Conservation (phyloP, 2,888 invertebrate species). For the Xestia c-nigrum region DNA sequence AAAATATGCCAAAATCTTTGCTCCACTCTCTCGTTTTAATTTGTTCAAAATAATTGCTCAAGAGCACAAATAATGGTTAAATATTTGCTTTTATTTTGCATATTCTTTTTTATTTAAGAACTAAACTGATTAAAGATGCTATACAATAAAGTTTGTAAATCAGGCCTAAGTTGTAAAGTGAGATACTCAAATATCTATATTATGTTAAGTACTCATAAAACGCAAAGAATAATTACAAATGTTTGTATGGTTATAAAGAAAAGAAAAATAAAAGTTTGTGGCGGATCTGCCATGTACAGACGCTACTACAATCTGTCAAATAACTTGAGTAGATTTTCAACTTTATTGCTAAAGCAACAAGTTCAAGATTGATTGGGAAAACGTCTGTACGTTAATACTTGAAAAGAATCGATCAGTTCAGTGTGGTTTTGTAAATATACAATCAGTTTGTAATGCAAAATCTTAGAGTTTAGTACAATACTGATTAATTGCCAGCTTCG, state of each 20-base stretch:
- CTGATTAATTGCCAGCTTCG: neutral
- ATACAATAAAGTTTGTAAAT: neutral
- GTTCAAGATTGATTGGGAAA: too few relatives aligned
- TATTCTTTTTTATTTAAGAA: neutral
- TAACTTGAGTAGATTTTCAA: too few relatives aligned
- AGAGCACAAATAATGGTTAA: conserved; percentile 16
- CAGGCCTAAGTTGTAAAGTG: conserved; percentile 35
- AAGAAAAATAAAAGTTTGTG: neutral
- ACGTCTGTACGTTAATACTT: neutral
- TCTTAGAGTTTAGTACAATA: neutral
- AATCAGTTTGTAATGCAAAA: conserved; percentile 17
- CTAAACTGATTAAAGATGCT: neutral
- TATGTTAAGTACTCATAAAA: conserved; percentile 10
- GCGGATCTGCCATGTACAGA: neutral
- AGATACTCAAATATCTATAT: conserved; percentile 23
- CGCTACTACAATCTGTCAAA: too few relatives aligned
- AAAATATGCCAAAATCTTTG: conserved; percentile 33
- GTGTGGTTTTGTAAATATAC: neutral
- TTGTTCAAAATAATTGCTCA: conserved; percentile 48
- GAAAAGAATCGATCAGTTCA: neutral
- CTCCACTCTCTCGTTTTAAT: conserved; percentile 7
- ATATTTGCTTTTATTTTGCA: conserved; percentile 16
- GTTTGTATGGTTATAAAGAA: neutral
- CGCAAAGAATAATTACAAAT: conserved; percentile 1
- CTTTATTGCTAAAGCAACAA: too few relatives aligned